Evolutionary conservation across 2,888 invertebrate species (phyloP).

Genomic region (Zaprionus bogoriensis): DNA sequence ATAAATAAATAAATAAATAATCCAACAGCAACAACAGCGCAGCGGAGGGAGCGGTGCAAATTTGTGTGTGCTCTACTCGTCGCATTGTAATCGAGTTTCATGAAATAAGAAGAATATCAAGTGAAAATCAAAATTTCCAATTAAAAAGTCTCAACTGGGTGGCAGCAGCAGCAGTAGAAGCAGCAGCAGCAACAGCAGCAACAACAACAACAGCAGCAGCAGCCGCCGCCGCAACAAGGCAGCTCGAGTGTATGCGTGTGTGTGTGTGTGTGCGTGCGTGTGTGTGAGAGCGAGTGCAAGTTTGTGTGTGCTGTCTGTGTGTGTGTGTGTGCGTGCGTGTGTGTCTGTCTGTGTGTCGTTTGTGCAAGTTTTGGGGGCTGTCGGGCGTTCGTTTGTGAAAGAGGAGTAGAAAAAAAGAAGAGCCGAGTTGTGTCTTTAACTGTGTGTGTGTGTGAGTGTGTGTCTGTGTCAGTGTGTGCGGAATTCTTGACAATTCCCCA

Average conservation of each 20-base stretch:
- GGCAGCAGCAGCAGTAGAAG: slow-evolving; percentile 41
- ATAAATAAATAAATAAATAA: slow-evolving; percentile 45
- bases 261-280: slow-evolving; percentile 11
- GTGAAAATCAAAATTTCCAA: slow-evolving; percentile 74
- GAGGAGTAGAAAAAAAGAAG: slow-evolving; percentile 55
- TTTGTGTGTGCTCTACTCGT: slow-evolving; percentile 21
- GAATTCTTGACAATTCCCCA: slow-evolving; percentile 72
- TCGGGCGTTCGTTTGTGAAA: slow-evolving; percentile 51
- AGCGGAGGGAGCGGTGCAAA: slow-evolving; percentile 3
- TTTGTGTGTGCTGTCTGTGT: slow-evolving; percentile 31
- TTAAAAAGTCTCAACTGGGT: slow-evolving; percentile 65
- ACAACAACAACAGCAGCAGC: slow-evolving; percentile 34
- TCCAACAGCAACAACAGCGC: slow-evolving; percentile 9
- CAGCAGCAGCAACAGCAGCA: slow-evolving; percentile 24
- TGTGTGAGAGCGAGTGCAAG: slow-evolving; percentile 40
- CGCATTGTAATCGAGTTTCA: slow-evolving; percentile 49
- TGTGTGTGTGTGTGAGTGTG: slow-evolving; percentile 23
- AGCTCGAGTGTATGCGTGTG: slow-evolving; percentile 31
- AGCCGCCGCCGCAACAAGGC: slow-evolving; percentile 54
- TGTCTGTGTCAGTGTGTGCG: slow-evolving; percentile 50
- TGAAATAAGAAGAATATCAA: slow-evolving; percentile 53
- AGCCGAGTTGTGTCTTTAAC: slow-evolving; percentile 66
- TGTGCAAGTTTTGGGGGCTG: slow-evolving; percentile 52
- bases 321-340: slow-evolving; percentile 39
- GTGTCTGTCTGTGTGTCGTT: slow-evolving; percentile 40